These are phyloP conservation scores for Myrmophylax atrothorax DNA, from an alignment of 2,113 vertebrate species.

Conservation along the genomic window DNA sequence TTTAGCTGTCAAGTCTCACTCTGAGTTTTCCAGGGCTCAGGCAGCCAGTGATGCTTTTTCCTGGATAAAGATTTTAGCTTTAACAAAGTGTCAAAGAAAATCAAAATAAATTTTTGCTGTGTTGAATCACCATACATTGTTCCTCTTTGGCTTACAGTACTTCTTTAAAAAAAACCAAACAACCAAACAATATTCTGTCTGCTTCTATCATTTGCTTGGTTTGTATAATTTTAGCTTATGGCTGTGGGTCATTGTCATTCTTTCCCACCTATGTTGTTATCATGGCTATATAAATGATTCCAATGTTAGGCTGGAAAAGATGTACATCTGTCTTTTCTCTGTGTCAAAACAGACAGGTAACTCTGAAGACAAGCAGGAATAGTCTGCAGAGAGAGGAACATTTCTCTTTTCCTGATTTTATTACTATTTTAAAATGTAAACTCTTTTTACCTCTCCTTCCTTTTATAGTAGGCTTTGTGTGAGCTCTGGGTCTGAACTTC, in stretches of 20 bases:
- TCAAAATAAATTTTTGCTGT: background rate
- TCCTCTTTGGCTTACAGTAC: background rate
- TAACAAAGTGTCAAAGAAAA: slow-evolving; percentile 15
- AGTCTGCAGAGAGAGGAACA: background rate
- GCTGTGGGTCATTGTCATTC: background rate
- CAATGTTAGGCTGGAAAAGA: background rate
- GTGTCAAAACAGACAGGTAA: background rate
- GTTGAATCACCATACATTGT: background rate
- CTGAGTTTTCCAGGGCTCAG: background rate
- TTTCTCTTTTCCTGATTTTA: background rate
- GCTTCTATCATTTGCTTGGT: background rate
- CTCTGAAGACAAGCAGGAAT: background rate
- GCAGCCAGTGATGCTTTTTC: background rate
- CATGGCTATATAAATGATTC: background rate
- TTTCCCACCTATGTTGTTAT: background rate
- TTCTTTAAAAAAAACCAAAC: background rate
- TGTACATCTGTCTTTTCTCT: slow-evolving; percentile 7
- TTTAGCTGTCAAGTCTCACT: background rate
- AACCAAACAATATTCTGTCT: background rate
- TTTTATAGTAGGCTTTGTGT: background rate
- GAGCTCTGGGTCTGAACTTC: slow-evolving; percentile 19
- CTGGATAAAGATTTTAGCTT: background rate
- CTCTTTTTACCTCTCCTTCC: background rate
- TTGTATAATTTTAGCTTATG: background rate
- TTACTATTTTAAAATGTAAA: background rate